phyloP scores from a whole-genome alignment of 1,140 invertebrate genomes.

The Saxidomus purpurata region DNA sequence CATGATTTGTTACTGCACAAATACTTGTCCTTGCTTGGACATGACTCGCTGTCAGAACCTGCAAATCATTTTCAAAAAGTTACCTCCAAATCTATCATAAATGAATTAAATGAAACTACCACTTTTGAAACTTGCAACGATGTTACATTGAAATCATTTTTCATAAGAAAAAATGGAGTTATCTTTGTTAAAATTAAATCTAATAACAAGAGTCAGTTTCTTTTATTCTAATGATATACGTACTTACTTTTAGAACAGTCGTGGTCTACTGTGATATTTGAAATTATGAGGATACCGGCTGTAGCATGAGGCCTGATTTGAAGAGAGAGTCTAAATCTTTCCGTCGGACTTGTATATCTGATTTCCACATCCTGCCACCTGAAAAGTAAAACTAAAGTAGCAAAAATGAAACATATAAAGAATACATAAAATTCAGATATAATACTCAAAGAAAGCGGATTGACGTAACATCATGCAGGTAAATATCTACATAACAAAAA shows the following conservation, averaged over 20 bases:
- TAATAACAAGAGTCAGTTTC: too few relatives aligned
- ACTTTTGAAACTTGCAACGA: neutral
- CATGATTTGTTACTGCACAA: conserved; percentile 6
- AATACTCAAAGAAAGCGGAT: too few relatives aligned
- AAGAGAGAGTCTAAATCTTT: neutral
- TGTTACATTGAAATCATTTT: too few relatives aligned
- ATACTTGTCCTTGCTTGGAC: neutral
- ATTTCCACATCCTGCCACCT: neutral
- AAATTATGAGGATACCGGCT: neutral
- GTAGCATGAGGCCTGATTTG: neutral
- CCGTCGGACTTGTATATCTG: neutral
- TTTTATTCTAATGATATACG: too few relatives aligned
- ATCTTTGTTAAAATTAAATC: too few relatives aligned
- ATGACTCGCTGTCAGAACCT: neutral
- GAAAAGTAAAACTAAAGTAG: too few relatives aligned
- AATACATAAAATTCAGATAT: too few relatives aligned
- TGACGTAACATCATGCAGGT: too few relatives aligned
- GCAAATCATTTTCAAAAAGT: neutral
- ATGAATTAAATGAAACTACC: neutral
- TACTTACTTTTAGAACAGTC: neutral
- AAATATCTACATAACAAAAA: too few relatives aligned
- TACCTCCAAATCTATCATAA: neutral
- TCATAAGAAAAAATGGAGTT: neutral
- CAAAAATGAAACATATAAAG: too few relatives aligned
- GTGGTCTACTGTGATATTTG: neutral